Conservation (phyloP, 35 echinoderm and acorn worm species). For the Lytechinus variegatus region DNA sequence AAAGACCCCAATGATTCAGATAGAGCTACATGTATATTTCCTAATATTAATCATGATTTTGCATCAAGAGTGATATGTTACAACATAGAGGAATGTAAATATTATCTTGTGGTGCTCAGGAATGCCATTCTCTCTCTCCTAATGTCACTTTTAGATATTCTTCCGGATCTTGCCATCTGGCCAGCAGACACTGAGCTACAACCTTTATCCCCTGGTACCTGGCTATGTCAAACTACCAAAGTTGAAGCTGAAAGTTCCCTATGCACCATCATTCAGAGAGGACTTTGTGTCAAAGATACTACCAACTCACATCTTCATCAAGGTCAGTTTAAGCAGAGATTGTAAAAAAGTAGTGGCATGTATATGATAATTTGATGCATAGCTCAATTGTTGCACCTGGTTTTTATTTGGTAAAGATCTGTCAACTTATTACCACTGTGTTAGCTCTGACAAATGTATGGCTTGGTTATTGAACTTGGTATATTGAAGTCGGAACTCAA, state of each 20-base stretch:
- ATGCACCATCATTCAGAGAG: conserved; percentile 72
- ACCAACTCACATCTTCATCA: conserved; percentile 96
- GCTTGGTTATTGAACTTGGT: too few relatives aligned
- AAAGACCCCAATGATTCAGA: background rate
- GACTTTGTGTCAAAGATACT: conserved; percentile 77
- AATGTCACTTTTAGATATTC: conserved; percentile 67
- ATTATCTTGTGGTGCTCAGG: background rate
- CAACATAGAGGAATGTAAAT: background rate
- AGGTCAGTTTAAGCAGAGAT: conserved; percentile 46
- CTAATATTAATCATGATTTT: background rate
- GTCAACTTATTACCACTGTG: too few relatives aligned
- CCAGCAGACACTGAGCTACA: conserved; percentile 80
- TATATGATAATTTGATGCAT: too few relatives aligned
- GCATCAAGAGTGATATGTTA: background rate
- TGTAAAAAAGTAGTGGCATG: too few relatives aligned
- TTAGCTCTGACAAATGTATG: too few relatives aligned
- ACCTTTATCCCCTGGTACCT: conserved; percentile 90
- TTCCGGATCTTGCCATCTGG: conserved; percentile 85
- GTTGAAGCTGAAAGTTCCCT: conserved; percentile 74
- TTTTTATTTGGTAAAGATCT: too few relatives aligned
- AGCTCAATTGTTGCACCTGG: too few relatives aligned
- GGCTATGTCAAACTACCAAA: conserved; percentile 92
- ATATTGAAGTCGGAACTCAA: too few relatives aligned
- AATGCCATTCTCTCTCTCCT: conserved; percentile 7
- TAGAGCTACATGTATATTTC: too few relatives aligned